phyloP scores from a whole-genome alignment of 2,113 vertebrate genomes.

The Todiramphus saurophagus region DNA sequence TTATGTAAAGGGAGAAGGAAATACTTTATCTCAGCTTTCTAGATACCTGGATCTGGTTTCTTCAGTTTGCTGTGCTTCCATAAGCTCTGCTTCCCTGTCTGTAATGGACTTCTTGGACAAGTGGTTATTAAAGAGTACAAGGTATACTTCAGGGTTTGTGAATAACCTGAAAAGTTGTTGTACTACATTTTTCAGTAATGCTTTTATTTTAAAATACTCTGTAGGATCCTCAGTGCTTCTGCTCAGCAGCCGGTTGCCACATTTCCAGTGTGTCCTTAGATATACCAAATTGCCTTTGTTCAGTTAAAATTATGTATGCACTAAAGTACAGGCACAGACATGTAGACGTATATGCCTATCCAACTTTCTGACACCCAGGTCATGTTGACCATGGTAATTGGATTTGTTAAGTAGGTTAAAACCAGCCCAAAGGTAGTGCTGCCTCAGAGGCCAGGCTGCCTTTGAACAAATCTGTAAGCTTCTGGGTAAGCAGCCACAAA shows the following conservation, averaged over 20 bases:
- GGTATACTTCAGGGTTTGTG: background rate
- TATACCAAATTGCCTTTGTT: background rate
- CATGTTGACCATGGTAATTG: background rate
- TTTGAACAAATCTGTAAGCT: background rate
- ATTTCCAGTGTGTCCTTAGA: background rate
- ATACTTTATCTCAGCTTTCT: background rate
- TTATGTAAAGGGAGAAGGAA: background rate
- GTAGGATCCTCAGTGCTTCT: background rate
- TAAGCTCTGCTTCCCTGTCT: background rate
- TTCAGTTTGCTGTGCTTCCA: background rate
- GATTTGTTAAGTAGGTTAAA: background rate
- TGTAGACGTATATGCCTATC: accelerated
- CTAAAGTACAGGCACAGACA: background rate
- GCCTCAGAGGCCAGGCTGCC: background rate
- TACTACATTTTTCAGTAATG: background rate
- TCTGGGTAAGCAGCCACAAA: background rate
- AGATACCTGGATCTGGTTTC: background rate
- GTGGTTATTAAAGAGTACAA: background rate
- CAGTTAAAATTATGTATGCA: background rate
- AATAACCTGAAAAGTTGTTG: background rate
- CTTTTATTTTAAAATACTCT: background rate
- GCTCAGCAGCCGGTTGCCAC: background rate
- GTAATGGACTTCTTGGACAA: background rate
- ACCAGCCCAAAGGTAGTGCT: background rate
- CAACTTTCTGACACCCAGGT: background rate